Percentiles rank a stretch among this genome's conserved stretches.
Evolutionary conservation across 2,113 vertebrate genomes (phyloP).

Genomic region (Meriones unguiculatus): DNA sequence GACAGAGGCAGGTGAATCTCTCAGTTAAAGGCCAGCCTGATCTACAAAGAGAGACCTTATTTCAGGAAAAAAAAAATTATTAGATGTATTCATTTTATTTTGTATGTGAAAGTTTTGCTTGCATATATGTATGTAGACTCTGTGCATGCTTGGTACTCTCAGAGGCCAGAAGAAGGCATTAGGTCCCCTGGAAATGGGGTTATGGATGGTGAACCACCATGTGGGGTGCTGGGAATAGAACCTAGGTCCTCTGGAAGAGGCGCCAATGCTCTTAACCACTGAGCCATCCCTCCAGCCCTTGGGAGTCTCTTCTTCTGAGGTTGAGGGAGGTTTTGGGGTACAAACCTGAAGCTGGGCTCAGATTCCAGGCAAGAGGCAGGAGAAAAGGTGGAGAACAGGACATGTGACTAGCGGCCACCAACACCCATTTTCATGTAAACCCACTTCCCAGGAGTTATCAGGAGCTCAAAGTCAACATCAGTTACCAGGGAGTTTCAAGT

Average conservation of each 20-base stretch:
- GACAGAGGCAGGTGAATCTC: no score
- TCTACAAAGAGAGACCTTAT: background rate
- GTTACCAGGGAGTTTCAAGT: background rate
- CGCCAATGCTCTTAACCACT: background rate
- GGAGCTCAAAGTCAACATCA: background rate
- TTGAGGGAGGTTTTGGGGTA: background rate
- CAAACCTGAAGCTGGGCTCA: background rate
- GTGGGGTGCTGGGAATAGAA: background rate
- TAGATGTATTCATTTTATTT: background rate
- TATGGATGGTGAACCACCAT: background rate
- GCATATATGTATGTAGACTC: background rate
- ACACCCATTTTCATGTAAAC: background rate
- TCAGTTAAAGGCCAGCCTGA: background rate
- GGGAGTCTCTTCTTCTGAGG: background rate
- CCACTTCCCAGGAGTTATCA: background rate
- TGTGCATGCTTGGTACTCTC: background rate
- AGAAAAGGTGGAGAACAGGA: background rate
- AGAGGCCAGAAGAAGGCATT: background rate
- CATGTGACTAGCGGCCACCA: background rate
- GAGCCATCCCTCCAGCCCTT: background rate
- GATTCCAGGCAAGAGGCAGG: background rate
- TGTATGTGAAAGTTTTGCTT: background rate
- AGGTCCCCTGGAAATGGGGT: background rate
- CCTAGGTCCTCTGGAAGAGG: background rate
- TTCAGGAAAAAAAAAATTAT: background rate